Evolutionary conservation across 1,140 invertebrate species (phyloP).

Genomic region (Brachionus angularis): DNA sequence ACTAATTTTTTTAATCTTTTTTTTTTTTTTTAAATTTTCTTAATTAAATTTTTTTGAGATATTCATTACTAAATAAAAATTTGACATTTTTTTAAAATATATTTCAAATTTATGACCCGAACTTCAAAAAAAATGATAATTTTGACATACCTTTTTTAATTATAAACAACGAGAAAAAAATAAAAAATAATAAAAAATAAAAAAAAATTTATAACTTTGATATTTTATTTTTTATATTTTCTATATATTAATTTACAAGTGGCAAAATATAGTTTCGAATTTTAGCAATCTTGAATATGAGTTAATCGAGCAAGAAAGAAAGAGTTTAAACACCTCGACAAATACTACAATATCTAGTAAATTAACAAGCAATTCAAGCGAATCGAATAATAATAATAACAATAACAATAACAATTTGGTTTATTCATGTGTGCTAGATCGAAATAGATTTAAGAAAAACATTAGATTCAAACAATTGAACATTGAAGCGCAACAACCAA

Average conservation of each 20-base stretch:
- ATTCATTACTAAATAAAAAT: neutral
- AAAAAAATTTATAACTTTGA: too few species aligned
- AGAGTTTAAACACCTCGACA: neutral
- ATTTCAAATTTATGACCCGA: too few species aligned
- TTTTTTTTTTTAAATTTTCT: constrained; percentile 12
- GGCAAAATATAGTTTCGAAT: constrained; percentile 12
- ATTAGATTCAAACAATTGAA: neutral
- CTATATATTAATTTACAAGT: neutral
- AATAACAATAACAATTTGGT: neutral
- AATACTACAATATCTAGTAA: too few species aligned
- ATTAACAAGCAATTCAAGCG: too few species aligned
- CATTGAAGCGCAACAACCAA: neutral
- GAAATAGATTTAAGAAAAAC: constrained; percentile 24
- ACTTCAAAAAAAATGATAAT: too few species aligned
- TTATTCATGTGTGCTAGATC: constrained; percentile 42
- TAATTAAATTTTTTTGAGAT: neutral
- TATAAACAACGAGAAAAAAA: constrained; percentile 18
- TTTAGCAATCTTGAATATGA: constrained; percentile 33
- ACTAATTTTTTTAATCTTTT: neutral
- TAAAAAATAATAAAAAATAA: neutral
- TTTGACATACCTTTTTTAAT: too few species aligned
- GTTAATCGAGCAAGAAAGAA: neutral
- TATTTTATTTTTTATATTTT: neutral
- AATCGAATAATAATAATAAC: neutral
- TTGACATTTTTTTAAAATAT: neutral